Percentiles rank a stretch among this genome's conserved stretches.
Conservation (phyloP, 2,888 invertebrate species). For the Pimpla rufipes region DNA sequence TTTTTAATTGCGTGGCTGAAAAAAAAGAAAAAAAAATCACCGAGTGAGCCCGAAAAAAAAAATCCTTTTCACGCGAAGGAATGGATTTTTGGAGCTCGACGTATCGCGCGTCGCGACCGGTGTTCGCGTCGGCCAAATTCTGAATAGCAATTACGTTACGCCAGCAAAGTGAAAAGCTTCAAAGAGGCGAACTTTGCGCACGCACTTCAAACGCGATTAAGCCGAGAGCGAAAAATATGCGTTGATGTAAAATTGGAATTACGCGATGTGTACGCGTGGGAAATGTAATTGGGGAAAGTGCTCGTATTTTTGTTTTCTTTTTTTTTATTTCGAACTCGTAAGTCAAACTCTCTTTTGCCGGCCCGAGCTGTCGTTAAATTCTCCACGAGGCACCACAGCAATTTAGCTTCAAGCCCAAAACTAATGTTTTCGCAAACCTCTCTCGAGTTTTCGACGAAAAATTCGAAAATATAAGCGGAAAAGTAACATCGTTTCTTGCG, state of each 20-base stretch:
- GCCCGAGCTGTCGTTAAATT: not conserved
- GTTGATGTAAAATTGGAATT: not conserved
- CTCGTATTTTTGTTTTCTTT: no score
- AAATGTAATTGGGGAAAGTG: not conserved
- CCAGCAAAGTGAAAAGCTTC: not conserved
- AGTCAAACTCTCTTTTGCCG: not conserved
- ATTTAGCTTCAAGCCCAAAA: not conserved
- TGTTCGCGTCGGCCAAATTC: not conserved
- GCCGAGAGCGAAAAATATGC: not conserved
- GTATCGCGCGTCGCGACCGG: no score
- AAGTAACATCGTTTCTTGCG: not conserved
- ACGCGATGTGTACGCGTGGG: no score
- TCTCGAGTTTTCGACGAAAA: not conserved
- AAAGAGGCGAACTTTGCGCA: not conserved
- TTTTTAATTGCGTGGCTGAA: not conserved
- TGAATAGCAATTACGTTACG: constrained; percentile 10
- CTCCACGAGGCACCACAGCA: not conserved
- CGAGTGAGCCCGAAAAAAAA: no score
- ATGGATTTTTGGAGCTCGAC: no score
- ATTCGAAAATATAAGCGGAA: not conserved
- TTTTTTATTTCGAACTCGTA: not conserved
- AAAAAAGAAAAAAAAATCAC: no score
- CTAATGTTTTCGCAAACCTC: not conserved
- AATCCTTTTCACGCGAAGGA: no score
- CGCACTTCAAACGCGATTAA: not conserved